Evolutionary conservation across 2,888 invertebrate species (phyloP), one percentile per base, ranked within the genome.

Genomic region (Drosophila mettleri): DNA sequence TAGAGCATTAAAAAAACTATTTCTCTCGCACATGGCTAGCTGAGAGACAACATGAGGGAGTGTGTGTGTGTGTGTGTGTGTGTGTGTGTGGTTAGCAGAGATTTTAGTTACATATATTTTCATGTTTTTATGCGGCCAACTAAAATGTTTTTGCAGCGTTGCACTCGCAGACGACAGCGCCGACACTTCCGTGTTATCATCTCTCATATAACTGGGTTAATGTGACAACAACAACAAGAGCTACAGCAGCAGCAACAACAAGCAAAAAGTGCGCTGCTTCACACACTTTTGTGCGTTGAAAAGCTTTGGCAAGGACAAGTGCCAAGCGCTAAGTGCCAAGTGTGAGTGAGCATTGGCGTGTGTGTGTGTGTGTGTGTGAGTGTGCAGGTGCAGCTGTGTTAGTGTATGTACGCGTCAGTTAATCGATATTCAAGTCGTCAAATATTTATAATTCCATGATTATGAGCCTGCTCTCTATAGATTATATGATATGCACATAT

Each of bases 151-250:
- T 70, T 75, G 72, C 69, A 55, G 67, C 38, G 67, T 39, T 70
- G 57, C 67, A 60, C 61, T 69, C 41, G 64, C 66, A 65, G 72
- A 58, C 63, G 67, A 70, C 63, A 69, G 59, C 66, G 69, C 69
- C 76, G 82, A 82, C 85, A 83, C 71, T 82, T 82, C 78, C 83
- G 80, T 85, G 81, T 78, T 86, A 74, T 85, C 77, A 76, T 71
- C 68, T 57, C 67, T 65, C 61, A 38, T 43, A 58, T 38, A 80
- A 84, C 83, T 83, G 73, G 86, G 86, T 86, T 83, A 83, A 83
- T 83, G 82, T 82, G 80, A 59, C 85, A 73, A 60, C 74, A 69
- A 62, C 55, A 74, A 52, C 48, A 67, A 34, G 27, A 49, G 38
- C 8, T 29, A 24, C 38, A 14, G 31, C 18, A 33, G 18, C 51